Conservation (phyloP, 2,113 vertebrate genomes). For the Otocyon megalotis region DNA sequence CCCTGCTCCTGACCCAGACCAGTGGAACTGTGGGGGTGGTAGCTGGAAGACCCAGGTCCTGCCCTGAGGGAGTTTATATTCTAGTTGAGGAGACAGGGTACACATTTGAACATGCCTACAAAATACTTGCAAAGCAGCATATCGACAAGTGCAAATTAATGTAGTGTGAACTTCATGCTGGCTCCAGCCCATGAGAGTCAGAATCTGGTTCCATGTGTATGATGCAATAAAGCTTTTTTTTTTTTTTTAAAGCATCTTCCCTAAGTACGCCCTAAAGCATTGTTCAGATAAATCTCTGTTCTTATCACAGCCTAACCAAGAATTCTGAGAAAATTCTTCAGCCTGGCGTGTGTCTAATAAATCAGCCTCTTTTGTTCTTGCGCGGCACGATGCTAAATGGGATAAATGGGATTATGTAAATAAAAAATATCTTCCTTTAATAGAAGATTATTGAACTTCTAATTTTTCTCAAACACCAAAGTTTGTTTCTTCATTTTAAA, state of each 20-base stretch:
- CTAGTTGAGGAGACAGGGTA: slow-evolving; percentile 57
- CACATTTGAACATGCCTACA: slow-evolving; percentile 67
- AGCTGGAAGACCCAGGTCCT: slow-evolving; percentile 62
- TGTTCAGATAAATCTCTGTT: slow-evolving; percentile 80
- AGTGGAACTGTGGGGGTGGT: not conserved
- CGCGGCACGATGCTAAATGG: not conserved
- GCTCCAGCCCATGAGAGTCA: slow-evolving; percentile 73
- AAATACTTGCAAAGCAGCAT: slow-evolving; percentile 75
- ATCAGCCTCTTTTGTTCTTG: slow-evolving; percentile 68
- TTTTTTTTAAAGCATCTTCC: slow-evolving; percentile 68
- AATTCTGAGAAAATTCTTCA: slow-evolving; percentile 69
- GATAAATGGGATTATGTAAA: slow-evolving; percentile 53
- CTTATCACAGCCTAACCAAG: slow-evolving; percentile 72
- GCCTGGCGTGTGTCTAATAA: slow-evolving; percentile 55
- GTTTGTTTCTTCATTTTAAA: slow-evolving; percentile 49
- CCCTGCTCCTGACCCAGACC: not conserved
- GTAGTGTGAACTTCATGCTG: slow-evolving; percentile 83
- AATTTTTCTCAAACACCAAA: slow-evolving; percentile 55
- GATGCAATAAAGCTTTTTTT: slow-evolving; percentile 75
- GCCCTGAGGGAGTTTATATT: slow-evolving; percentile 79
- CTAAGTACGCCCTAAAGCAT: slow-evolving; percentile 80
- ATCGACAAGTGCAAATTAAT: slow-evolving; percentile 84
- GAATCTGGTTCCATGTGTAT: slow-evolving; percentile 78
- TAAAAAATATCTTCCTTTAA: slow-evolving; percentile 57
- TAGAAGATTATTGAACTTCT: slow-evolving; percentile 31